Conservation (phyloP, 2,113 vertebrate species). For the Hoplias malabaricus region DNA sequence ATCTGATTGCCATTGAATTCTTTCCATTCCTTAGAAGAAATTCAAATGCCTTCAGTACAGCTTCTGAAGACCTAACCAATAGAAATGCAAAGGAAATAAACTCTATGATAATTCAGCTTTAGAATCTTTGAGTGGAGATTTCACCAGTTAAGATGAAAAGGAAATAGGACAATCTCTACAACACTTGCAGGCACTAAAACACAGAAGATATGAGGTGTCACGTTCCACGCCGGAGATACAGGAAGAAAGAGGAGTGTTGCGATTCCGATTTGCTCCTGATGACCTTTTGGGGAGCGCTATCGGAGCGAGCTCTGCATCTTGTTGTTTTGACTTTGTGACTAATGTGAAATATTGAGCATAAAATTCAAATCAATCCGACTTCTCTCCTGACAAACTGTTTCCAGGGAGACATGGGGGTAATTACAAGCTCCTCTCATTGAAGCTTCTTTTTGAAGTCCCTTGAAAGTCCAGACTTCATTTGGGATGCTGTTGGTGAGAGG, state of each 20-base stretch:
- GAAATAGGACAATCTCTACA: neutral
- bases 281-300: neutral
- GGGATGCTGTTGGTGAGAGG: slow-evolving; percentile 47
- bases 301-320: neutral
- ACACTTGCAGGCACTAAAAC: neutral
- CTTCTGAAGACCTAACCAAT: too few relatives aligned
- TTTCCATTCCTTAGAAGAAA: too few relatives aligned
- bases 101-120: too few relatives aligned
- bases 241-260: neutral
- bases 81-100: too few relatives aligned
- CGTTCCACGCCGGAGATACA: neutral
- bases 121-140: too few relatives aligned
- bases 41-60: too few relatives aligned
- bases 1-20: too few relatives aligned
- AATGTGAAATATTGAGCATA: slow-evolving; percentile 41
- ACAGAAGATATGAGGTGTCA: neutral
- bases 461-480: slow-evolving; percentile 51
- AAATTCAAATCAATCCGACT: slow-evolving; percentile 38
- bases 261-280: slow-evolving; percentile 4
- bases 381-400: slow-evolving; percentile 42
- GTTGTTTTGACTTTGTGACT: slow-evolving; percentile 1
- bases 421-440: slow-evolving; percentile 47
- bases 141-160: too few relatives aligned
- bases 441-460: slow-evolving; percentile 45
- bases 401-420: slow-evolving; percentile 40